Base-by-base conservation (phyloP, 2,888 invertebrate genomes). In the Spodoptera picta region DNA sequence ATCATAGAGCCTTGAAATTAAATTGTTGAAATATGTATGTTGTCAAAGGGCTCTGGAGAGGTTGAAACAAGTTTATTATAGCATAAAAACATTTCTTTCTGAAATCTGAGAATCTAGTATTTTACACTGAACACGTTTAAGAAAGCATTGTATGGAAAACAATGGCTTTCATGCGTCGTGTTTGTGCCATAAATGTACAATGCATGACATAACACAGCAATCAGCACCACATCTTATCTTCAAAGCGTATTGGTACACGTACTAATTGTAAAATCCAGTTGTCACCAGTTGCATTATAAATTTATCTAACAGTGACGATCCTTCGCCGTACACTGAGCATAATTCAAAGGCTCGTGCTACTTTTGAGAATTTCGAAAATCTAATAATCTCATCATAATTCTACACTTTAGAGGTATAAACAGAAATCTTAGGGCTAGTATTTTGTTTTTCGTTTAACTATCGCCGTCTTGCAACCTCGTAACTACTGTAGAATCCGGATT, bases 401-500 rank as follows among this genome's bases (percentile, higher is more conserved):
- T 9, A 43, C 46, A 52, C 48, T 63, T 63, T 63, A n/a, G n/a
- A n/a, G n/a, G n/a, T n/a, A 43, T 31, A 57, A 56, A 63, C 59
- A 63, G 12, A 19, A 46, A 36, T 41, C 10, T 23, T 54, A 46
- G 42, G 56, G n/a, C 10, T 45, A 11, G 23, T 46, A 47, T 49
- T 53, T 51, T 54, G 23, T 53, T 54, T 57, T 27, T 52, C 48
- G 45, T 42, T 46, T 44, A 56, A 52, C 14, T 50, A 58, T 24
- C 9, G 52, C 10, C 19, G 10, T 46, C 12, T 42, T 49, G 23
- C 3, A 14, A 12, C 42, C 4, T 24, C 44, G 36, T 36, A 36
- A 27, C 12, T 27, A 9, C 1, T 24, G 49, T 27, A 27, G 56
- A 57, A 23, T 43, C n/a, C 46, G 36, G 36, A 58, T 51, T 42